Evolutionary conservation across 2,888 invertebrate genomes (phyloP), one percentile per base, ranked within the genome.

Genomic region (Rhamnusium bicolor): DNA sequence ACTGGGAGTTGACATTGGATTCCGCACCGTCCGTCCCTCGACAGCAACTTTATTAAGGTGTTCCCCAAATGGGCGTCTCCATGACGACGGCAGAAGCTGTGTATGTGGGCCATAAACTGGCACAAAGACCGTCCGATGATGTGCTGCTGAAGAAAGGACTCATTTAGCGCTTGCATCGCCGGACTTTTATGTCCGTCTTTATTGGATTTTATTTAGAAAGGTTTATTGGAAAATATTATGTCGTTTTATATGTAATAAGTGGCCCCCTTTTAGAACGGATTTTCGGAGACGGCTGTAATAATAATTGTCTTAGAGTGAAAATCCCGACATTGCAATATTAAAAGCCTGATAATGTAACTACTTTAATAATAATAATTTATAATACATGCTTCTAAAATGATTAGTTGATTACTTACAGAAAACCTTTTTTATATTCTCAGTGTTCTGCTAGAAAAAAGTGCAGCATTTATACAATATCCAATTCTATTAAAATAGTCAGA

Each of bases 41-140:
- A 77, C 79, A 78, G 79, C 81, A 78, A 82, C 81, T 83, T 83
- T 83, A 84, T 84, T 84, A 83, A 84, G 83, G 84, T 81, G 82
- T 71, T 73, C 40, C 75, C 77, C 69, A 65, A 71, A 63, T 79
- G 75, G 72, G 78, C 75, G 84, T 84, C 78, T 74, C 78, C 80
- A 84, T 83, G 74, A 79, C 78, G 75, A 84, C 83, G 73, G 58
- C 73, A 76, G 75, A 75, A 81, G 79, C 74, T 73, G 79, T 80
- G 79, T 75, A 74, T 72, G 73, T 80, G 73, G 78, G 66, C 69
- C 76, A 77, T 32, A 73, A 67, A 67, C 49, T 66, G 60, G 54
- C 66, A 76, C 75, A 75, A 75, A 75, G 74, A 69, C 51, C 69
- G 67, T 62, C 32, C 72, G 69, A 69, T 58, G 68, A 69, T 61